Evolutionary conservation across 1,140 invertebrate genomes (phyloP), one percentile per base, ranked within the genome.

Genomic region (Plodia interpunctella): DNA sequence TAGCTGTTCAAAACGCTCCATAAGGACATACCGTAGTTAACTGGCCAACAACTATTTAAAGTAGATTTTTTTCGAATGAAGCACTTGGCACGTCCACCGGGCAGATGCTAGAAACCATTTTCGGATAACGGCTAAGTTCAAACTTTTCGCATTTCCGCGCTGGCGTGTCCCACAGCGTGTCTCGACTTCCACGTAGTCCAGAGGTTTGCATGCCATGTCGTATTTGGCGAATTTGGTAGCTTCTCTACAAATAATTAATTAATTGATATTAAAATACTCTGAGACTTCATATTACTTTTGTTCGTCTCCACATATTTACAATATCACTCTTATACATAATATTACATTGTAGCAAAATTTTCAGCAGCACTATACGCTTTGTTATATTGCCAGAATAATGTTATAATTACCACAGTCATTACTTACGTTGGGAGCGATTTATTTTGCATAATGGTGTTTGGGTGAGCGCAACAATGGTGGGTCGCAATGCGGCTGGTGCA

Each of bases 371-470:
- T 25, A 54, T 15, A 28, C 25, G 6, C 30, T 20, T 35, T 49
- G 35, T 53, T 44, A 11, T 4, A 5, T 21, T 53, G 2, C 51
- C 51, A 54, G 53, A 59, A 62, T 78, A 74, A 76, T 68, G 68
- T 71, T 71, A 76, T 80, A 80, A 80, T 78, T 74, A 73, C 64
- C 64, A 56, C 55, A 65, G 69, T 68, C 72, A 68, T 80, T 76
- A 84, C 68, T 78, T 80, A 79, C 64, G 70, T 65, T 64, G 63
- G 69, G 63, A 66, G 71, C 73, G 63, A 76, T 77, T 76, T 81
- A 72, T 78, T 82, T 78, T 76, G 75, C 76, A 82, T 84, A 84
- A 82, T 75, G 69, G 70, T 69, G 61, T 72, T 73, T 67, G 63
- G 71, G 69, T 65, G 69, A 78, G 66, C 66, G 60, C 68, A 74